Evolutionary conservation across 35 echinoderm and acorn worm species (phyloP).

Genomic region (Patiria miniata): DNA sequence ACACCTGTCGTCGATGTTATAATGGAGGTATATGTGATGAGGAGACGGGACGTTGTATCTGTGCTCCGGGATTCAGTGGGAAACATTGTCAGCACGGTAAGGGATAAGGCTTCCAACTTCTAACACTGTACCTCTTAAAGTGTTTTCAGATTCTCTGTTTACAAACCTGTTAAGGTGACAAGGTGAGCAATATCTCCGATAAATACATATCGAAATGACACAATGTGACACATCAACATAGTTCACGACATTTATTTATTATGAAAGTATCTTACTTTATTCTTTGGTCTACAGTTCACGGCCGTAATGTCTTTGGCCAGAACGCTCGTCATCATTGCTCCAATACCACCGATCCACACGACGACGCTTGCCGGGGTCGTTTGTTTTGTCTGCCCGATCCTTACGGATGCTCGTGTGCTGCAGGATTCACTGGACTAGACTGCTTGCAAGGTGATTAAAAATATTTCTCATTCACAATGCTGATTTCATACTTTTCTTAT

Average conservation of each 20-base stretch:
- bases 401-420: slow-evolving; percentile 77
- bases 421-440: slow-evolving; percentile 44
- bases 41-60: slow-evolving; percentile 69
- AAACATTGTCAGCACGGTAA: slow-evolving; percentile 38
- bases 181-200: too few relatives aligned
- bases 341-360: not conserved
- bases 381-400: slow-evolving; percentile 71
- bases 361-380: slow-evolving; percentile 31
- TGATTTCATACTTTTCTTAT: too few relatives aligned
- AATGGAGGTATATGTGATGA: slow-evolving; percentile 96
- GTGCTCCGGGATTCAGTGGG: slow-evolving; percentile 82
- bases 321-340: not conserved
- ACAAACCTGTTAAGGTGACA: too few relatives aligned
- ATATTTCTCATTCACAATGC: too few relatives aligned
- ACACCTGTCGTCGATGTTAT: slow-evolving; percentile 68
- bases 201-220: too few relatives aligned
- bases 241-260: too few relatives aligned
- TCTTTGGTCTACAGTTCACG: not conserved
- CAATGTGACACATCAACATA: too few relatives aligned
- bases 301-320: slow-evolving; percentile 3
- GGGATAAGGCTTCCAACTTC: too few relatives aligned
- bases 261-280: too few relatives aligned
- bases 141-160: too few relatives aligned
- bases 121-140: too few relatives aligned
- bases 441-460: slow-evolving; percentile 68